Evolutionary conservation across 2,888 invertebrate species (phyloP).

Genomic region (Oscheius sp.): DNA sequence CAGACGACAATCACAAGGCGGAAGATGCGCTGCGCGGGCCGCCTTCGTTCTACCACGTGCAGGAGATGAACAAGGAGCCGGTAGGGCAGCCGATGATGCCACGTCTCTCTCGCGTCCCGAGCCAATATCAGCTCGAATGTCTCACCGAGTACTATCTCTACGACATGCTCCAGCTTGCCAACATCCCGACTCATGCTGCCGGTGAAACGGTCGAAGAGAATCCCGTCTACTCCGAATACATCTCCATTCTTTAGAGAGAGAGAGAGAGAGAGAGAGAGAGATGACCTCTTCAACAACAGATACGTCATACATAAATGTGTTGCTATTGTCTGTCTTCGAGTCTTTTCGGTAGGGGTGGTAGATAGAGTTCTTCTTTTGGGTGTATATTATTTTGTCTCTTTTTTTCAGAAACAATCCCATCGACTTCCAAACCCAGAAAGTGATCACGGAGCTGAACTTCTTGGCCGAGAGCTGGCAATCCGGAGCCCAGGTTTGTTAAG

Average conservation of each 20-base stretch:
- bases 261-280: no score
- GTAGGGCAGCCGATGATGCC: conserved; percentile 32
- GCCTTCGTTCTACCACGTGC: conserved; percentile 45
- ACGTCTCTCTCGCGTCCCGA: conserved; percentile 49
- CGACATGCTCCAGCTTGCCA: conserved; percentile 42
- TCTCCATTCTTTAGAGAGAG: no score
- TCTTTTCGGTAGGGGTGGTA: no score
- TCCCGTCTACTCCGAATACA: no score
- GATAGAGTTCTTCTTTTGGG: no score
- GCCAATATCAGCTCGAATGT: conserved; percentile 53
- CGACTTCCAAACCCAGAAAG: background rate
- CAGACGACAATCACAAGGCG: background rate
- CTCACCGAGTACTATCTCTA: conserved; percentile 52
- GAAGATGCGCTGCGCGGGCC: conserved; percentile 1
- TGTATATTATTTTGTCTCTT: background rate
- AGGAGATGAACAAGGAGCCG: conserved; percentile 48
- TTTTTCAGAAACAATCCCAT: conserved; percentile 30
- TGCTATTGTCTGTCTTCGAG: no score
- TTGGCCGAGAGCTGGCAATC: conserved; percentile 29
- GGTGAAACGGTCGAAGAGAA: no score
- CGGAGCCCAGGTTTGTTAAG: background rate
- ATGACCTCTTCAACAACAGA: no score
- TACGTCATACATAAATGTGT: no score
- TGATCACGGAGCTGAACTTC: conserved; percentile 21
- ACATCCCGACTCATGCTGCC: no score